These are phyloP conservation scores for Kryptolebias marmoratus DNA, from an alignment of 2,113 vertebrate genomes.

Conservation along the genomic window DNA sequence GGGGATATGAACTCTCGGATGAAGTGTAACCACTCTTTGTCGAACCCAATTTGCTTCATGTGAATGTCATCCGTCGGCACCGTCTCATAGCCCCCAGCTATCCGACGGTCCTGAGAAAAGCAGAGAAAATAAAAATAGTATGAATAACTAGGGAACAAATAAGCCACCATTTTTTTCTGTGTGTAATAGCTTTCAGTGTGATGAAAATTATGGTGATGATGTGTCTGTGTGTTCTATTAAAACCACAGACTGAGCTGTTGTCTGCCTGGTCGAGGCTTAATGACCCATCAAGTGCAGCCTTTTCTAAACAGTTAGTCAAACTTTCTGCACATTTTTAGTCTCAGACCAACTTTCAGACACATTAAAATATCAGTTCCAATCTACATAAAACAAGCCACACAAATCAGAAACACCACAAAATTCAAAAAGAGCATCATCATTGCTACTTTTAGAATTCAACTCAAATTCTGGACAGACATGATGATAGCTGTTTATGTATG, in stretches of 20 bases:
- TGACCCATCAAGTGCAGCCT: slow-evolving; percentile 42
- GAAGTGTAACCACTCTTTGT: slow-evolving; percentile 97
- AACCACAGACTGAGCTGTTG: slow-evolving; percentile 47
- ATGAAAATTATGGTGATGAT: slow-evolving; percentile 22
- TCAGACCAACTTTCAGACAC: slow-evolving; percentile 42
- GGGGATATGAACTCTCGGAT: slow-evolving; percentile 97
- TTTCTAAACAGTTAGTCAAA: slow-evolving; percentile 22
- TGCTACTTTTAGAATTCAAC: neutral
- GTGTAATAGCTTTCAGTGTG: slow-evolving; percentile 27
- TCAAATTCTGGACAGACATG: neutral
- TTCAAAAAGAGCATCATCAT: slow-evolving; percentile 28
- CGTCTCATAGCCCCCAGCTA: slow-evolving; percentile 96
- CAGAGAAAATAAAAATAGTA: slow-evolving; percentile 7
- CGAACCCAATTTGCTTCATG: slow-evolving; percentile 92
- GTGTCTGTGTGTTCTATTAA: slow-evolving; percentile 16
- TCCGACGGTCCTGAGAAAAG: slow-evolving; percentile 88
- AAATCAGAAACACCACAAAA: slow-evolving; percentile 30
- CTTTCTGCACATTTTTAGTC: slow-evolving; percentile 27
- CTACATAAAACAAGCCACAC: slow-evolving; percentile 48
- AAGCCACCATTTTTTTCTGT: slow-evolving; percentile 13
- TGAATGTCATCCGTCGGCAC: slow-evolving; percentile 98
- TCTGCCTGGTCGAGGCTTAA: slow-evolving; percentile 43
- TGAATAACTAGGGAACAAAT: slow-evolving; percentile 57
- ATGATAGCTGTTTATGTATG: neutral
- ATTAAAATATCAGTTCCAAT: slow-evolving; percentile 46